Conservation (phyloP, 2,113 vertebrate genomes). For the Meles meles region DNA sequence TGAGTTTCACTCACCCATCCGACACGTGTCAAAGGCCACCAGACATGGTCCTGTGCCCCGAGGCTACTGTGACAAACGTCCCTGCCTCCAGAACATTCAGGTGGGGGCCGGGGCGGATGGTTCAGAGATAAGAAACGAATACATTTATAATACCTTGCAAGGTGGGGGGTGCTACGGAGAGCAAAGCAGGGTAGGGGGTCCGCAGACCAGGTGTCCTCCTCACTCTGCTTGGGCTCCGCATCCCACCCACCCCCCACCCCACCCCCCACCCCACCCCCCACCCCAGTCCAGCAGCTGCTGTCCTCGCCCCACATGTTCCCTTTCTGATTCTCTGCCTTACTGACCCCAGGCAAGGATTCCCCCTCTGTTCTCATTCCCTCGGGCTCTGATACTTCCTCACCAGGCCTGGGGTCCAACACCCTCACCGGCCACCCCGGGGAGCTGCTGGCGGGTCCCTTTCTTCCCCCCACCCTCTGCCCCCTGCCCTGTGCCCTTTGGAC, state of each 20-base stretch:
- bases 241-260: no score
- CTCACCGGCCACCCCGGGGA: not conserved
- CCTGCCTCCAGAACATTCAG: not conserved
- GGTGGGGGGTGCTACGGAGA: not conserved
- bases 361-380: no score
- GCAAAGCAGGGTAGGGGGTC: not conserved
- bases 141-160: fast-evolving
- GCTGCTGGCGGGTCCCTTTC: not conserved
- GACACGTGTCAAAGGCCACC: not conserved
- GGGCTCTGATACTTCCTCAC: not conserved
- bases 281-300: not conserved
- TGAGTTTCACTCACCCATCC: not conserved
- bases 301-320: no score
- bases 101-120: not conserved
- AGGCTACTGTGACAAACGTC: not conserved
- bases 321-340: not conserved
- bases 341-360: no score
- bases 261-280: no score
- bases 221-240: no score
- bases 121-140: not conserved
- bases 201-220: not conserved
- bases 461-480: fast-evolving
- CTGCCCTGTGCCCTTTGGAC: not conserved
- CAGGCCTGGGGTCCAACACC: no score
- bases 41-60: not conserved